Percentiles rank a stretch among this genome's conserved stretches.
These are phyloP conservation scores for Clavelina lepadiformis DNA, from an alignment of 23 tunicate genomes.

Conservation along the genomic window DNA sequence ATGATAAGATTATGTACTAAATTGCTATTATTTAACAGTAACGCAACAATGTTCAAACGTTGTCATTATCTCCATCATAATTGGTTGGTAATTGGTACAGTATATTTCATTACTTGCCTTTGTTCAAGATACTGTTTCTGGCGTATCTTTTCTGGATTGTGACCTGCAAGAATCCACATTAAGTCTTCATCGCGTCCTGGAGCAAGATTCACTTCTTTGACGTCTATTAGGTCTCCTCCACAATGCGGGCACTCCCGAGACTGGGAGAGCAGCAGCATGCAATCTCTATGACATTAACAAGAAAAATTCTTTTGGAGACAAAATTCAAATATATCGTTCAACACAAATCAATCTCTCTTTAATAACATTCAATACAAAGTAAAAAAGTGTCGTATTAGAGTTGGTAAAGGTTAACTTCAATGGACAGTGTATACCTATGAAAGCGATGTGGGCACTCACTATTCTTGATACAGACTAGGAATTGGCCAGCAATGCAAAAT, in stretches of 20 bases:
- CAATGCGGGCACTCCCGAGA: conserved; percentile 67
- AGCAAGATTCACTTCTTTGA: conserved; percentile 52
- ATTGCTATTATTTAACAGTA: no score
- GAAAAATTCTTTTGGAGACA: no score
- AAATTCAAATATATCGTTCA: no score
- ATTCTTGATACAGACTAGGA: conserved; percentile 59
- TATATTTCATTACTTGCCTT: conserved; percentile 12
- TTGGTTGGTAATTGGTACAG: neutral
- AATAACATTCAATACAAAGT: no score
- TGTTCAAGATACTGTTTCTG: conserved; percentile 40
- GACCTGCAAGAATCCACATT: conserved; percentile 55
- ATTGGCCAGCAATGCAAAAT: conserved; percentile 64
- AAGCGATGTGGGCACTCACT: conserved; percentile 74
- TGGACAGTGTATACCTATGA: conserved; percentile 55
- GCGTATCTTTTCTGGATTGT: conserved; percentile 43
- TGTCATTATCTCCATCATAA: no score
- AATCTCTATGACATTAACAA: no score
- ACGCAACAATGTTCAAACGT: no score
- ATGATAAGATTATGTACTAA: no score
- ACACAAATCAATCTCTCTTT: no score
- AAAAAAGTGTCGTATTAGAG: no score
- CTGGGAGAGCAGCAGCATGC: conserved; percentile 52
- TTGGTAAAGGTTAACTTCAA: no score
- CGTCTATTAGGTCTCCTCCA: conserved; percentile 27
- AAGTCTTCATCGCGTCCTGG: conserved; percentile 51